These are phyloP conservation scores for Venusia cambrica DNA, from an alignment of 2,888 invertebrate genomes.

Conservation along the genomic window DNA sequence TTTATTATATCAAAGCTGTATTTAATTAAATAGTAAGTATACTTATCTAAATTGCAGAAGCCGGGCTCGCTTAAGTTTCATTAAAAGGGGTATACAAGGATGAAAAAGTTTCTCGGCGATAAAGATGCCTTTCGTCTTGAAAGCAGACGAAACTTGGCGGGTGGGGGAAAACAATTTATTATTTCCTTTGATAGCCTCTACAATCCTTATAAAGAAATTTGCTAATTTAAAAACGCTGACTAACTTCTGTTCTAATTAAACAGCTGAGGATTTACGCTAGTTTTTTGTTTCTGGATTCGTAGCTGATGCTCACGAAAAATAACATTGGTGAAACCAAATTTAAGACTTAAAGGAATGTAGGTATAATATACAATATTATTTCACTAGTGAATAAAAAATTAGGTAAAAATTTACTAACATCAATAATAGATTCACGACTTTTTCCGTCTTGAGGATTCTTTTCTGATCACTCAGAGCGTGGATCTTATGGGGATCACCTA, in stretches of 20 bases:
- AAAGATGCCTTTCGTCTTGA: slow-evolving; percentile 69
- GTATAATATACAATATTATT: no score
- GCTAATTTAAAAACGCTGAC: slow-evolving; percentile 45
- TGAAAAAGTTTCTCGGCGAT: slow-evolving; percentile 71
- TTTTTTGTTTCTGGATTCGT: slow-evolving; percentile 22
- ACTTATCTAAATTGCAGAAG: slow-evolving; percentile 66
- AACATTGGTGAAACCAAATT: no score
- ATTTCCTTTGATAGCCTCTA: slow-evolving; percentile 54
- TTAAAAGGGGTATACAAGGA: slow-evolving; percentile 62
- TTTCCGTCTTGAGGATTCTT: no score
- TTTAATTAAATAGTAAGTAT: slow-evolving; percentile 58
- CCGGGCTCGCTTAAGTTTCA: slow-evolving; percentile 64
- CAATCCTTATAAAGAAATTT: slow-evolving; percentile 45
- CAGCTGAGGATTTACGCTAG: slow-evolving; percentile 32
- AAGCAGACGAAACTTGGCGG: slow-evolving; percentile 57
- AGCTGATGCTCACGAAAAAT: slow-evolving; percentile 6
- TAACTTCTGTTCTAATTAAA: slow-evolving; percentile 34
- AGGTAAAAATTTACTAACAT: no score
- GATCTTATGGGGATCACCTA: no score
- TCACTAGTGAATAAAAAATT: no score
- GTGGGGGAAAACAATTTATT: slow-evolving; percentile 59
- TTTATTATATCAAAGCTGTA: no score
- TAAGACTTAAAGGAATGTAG: no score
- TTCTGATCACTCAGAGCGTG: no score
- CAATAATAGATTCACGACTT: no score